phyloP scores from a whole-genome alignment of 2,888 invertebrate genomes.

The Sinopyrophorus schimmeli region DNA sequence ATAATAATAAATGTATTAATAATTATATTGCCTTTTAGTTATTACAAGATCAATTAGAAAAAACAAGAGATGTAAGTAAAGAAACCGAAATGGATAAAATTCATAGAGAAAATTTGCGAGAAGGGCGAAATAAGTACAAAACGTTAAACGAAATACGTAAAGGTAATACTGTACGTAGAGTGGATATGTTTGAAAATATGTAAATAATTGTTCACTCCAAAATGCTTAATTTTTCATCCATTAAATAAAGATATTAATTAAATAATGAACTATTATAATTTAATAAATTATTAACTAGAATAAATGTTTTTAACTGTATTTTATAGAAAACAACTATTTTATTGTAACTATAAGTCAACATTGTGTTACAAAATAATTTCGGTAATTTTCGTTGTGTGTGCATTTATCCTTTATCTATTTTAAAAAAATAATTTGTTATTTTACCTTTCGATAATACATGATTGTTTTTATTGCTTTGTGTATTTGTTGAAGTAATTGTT shows the following conservation, averaged over 20 bases:
- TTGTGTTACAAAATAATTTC: too few relatives aligned
- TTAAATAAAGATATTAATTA: not conserved
- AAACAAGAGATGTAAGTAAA: slow-evolving; percentile 43
- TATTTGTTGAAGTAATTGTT: not conserved
- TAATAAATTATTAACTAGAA: not conserved
- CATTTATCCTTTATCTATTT: slow-evolving; percentile 26
- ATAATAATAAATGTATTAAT: slow-evolving; percentile 4
- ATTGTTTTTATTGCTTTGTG: not conserved
- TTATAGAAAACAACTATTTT: not conserved
- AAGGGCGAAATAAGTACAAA: slow-evolving; percentile 52
- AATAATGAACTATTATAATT: not conserved
- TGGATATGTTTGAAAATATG: slow-evolving; percentile 53
- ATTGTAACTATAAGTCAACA: too few relatives aligned
- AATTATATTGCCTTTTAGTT: slow-evolving; percentile 38
- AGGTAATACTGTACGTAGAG: slow-evolving; percentile 52
- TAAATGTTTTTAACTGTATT: not conserved
- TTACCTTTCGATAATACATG: slow-evolving; percentile 27
- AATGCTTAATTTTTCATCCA: too few relatives aligned
- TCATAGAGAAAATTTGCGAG: slow-evolving; percentile 48
- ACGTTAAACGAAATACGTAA: slow-evolving; percentile 51
- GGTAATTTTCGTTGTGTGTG: too few relatives aligned
- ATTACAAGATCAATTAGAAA: slow-evolving; percentile 47
- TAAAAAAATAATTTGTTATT: slow-evolving; percentile 44
- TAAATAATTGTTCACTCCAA: slow-evolving; percentile 31
- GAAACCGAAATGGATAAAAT: slow-evolving; percentile 50